A percentile compares a stretch with the other conserved stretches of the same genome.
Evolutionary conservation across 2,797 vertebrate genomes (phyloP).

Genomic region (Silurus aristotelis): DNA sequence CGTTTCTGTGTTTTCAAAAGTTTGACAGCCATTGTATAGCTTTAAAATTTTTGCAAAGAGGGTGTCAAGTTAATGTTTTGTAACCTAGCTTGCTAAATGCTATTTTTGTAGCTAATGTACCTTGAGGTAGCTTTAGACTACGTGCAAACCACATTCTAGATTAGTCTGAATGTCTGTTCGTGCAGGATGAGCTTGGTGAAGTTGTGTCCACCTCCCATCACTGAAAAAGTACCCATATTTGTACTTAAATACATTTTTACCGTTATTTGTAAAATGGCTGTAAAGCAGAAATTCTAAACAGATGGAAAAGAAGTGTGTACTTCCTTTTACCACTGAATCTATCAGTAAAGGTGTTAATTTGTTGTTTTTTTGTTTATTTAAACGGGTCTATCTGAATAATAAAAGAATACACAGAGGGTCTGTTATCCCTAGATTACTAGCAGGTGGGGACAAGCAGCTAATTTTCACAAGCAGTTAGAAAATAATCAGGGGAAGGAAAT

Average conservation of each 20-base stretch:
- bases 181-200: neutral
- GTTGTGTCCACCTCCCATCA: neutral
- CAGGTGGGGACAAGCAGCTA: neutral
- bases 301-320: neutral
- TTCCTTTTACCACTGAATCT: neutral
- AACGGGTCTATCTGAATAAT: slow-evolving; percentile 6
- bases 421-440: neutral
- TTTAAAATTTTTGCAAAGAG: no score
- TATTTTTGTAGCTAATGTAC: neutral
- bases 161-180: neutral
- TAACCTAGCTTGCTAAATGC: neutral
- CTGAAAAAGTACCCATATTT: neutral
- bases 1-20: no score
- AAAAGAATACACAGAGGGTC: neutral
- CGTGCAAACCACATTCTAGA: neutral
- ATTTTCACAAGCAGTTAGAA: neutral
- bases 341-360: neutral
- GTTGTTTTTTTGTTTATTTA: neutral
- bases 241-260: neutral
- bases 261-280: neutral
- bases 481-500: neutral
- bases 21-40: no score
- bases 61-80: neutral
- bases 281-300: neutral
- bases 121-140: neutral